These are phyloP conservation scores for Chloromyia formosa DNA, from an alignment of 2,888 invertebrate genomes.

Conservation along the genomic window DNA sequence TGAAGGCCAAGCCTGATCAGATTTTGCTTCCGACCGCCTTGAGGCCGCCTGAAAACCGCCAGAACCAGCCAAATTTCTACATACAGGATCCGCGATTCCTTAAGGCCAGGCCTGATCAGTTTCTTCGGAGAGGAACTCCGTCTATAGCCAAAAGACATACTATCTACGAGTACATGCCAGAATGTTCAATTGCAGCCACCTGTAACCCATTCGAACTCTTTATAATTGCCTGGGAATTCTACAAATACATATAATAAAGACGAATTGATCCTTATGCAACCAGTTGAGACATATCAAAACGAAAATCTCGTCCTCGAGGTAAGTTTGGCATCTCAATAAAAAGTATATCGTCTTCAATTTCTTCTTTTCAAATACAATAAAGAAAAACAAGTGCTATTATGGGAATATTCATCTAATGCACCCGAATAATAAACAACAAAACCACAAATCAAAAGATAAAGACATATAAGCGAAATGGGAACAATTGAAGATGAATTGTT, in stretches of 20 bases:
- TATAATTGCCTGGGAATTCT: background rate
- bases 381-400: conserved; percentile 16
- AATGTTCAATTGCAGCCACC: no score
- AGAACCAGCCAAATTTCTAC: no score
- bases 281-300: conserved; percentile 23
- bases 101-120: no score
- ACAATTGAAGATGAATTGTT: conserved; percentile 12
- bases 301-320: conserved; percentile 28
- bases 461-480: background rate
- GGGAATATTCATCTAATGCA: background rate
- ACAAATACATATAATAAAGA: background rate
- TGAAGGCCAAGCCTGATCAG: no score
- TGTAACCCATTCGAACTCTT: conserved; percentile 4
- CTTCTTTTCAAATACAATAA: background rate
- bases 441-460: conserved; percentile 37
- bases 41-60: no score
- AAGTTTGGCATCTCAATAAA: conserved; percentile 13
- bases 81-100: no score
- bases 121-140: no score
- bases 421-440: conserved; percentile 21
- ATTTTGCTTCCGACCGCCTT: no score
- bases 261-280: background rate
- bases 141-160: no score
- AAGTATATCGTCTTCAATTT: background rate
- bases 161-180: no score